Evolutionary conservation across 1,140 invertebrate species (phyloP).

Genomic region (Procambarus clarkii): DNA sequence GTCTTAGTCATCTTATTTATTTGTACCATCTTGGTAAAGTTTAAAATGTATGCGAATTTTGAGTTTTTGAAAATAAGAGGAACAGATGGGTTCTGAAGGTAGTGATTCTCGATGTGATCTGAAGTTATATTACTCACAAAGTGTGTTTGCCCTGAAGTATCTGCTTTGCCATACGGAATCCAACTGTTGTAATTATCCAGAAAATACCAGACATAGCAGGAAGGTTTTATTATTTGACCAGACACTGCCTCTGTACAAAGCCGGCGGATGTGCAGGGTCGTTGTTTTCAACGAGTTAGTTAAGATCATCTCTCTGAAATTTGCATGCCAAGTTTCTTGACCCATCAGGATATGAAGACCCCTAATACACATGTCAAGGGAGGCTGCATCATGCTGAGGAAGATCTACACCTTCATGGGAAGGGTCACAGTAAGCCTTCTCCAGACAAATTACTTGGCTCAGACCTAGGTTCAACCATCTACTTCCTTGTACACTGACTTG

Average conservation of each 20-base stretch:
- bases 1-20: constrained; percentile 34
- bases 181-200: constrained; percentile 34
- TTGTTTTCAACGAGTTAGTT: constrained; percentile 24
- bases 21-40: constrained; percentile 40
- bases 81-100: neutral
- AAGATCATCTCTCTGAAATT: constrained; percentile 45
- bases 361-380: neutral
- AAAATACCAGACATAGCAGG: constrained; percentile 38
- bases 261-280: constrained; percentile 20
- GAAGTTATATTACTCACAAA: constrained; percentile 41
- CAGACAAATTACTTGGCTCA: neutral
- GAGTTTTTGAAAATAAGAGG: constrained; percentile 28
- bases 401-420: neutral
- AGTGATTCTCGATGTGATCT: constrained; percentile 53
- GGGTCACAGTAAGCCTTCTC: constrained; percentile 44
- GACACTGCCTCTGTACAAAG: constrained; percentile 11
- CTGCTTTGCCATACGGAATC: constrained; percentile 49
- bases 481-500: constrained; percentile 28
- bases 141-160: constrained; percentile 24
- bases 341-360: neutral
- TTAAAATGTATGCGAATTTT: constrained; percentile 22
- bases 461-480: constrained; percentile 17
- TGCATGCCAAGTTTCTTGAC: constrained; percentile 41
- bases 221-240: neutral
- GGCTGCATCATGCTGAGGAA: constrained; percentile 22